These are phyloP conservation scores for Chaenocephalus aceratus DNA, from an alignment of 2,113 vertebrate genomes.

Conservation along the genomic window DNA sequence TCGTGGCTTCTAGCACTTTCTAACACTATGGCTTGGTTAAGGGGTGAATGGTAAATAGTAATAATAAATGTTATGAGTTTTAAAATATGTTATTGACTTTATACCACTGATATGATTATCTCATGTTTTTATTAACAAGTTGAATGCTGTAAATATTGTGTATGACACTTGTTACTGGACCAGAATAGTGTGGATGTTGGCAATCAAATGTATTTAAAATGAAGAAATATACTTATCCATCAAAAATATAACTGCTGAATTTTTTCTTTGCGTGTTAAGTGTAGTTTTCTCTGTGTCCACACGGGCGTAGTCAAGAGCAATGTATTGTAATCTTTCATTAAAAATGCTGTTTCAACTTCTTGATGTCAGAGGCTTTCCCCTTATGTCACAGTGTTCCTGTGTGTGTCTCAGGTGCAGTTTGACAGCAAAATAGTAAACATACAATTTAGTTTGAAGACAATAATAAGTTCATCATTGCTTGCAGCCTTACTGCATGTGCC, in stretches of 20 bases:
- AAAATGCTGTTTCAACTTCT: not conserved
- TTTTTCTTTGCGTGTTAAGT: not conserved
- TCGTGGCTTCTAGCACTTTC: slow-evolving; percentile 45
- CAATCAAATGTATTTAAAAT: slow-evolving; percentile 61
- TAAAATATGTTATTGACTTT: slow-evolving; percentile 32
- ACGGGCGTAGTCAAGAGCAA: slow-evolving; percentile 9
- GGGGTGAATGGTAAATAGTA: slow-evolving; percentile 9
- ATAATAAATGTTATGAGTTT: not conserved
- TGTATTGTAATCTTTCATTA: not conserved
- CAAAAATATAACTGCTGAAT: not conserved
- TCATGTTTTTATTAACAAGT: slow-evolving; percentile 35
- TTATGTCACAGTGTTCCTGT: not conserved
- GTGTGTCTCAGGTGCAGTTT: not conserved
- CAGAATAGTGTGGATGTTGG: slow-evolving; percentile 41
- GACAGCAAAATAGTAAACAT: too few relatives aligned
- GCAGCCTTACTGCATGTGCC: not conserved
- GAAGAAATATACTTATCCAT: slow-evolving; percentile 72
- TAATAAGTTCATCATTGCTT: too few relatives aligned
- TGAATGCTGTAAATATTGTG: slow-evolving; percentile 14
- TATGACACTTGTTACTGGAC: slow-evolving; percentile 13
- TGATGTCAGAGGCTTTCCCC: not conserved
- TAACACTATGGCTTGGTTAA: slow-evolving; percentile 49
- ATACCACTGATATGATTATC: slow-evolving; percentile 32
- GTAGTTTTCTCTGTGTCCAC: slow-evolving; percentile 16
- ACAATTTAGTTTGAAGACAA: not conserved